Base-by-base conservation (phyloP, 23 tunicate species). In the Trididemnum clinides region DNA sequence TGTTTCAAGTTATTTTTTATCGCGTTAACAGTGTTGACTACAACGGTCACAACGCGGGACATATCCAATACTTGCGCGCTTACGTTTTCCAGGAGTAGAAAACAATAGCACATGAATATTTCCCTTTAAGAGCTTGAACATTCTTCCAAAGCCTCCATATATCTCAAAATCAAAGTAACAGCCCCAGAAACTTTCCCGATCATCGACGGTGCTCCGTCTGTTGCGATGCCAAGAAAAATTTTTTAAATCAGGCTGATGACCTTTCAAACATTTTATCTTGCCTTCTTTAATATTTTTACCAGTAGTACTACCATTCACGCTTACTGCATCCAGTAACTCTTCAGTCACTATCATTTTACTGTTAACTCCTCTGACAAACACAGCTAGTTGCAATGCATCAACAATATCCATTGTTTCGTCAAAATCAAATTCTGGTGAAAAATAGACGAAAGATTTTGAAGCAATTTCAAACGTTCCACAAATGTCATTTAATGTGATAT, bases 161-260 rank as follows among this genome's bases (percentile, higher is more conserved):
- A 36, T 25, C 33, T 49, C 51, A 30, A 73, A 77, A 77, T 44
- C 82, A 49, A 77, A 77, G 72, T 49, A 49, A 77, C 82, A 49
- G 82, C 82, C 33, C 82, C 23, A 19, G 33, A 15, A 77, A 49
- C 49, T 77, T 71, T 77, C 19, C 82, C 82, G 36, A 77, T 77
- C 82, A 77, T n/a, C n/a, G n/a, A n/a, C n/a, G n/a, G n/a, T n/a
- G n/a, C n/a, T n/a, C n/a, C n/a, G n/a, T n/a, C n/a, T 77, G 82
- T 77, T n/a, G n/a, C n/a, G n/a, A n/a, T n/a, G n/a, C n/a, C n/a
- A n/a, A n/a, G n/a, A n/a, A n/a, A n/a, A n/a, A n/a, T n/a, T n/a
- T n/a, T n/a, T n/a, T n/a, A n/a, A n/a, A n/a, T n/a, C n/a, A n/a
- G n/a, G n/a, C n/a, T n/a, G 78, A 28, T 71, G 78, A 26, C 6